Evolutionary conservation across 1,140 invertebrate species (phyloP).

Genomic region (Saxidomus purpurata): DNA sequence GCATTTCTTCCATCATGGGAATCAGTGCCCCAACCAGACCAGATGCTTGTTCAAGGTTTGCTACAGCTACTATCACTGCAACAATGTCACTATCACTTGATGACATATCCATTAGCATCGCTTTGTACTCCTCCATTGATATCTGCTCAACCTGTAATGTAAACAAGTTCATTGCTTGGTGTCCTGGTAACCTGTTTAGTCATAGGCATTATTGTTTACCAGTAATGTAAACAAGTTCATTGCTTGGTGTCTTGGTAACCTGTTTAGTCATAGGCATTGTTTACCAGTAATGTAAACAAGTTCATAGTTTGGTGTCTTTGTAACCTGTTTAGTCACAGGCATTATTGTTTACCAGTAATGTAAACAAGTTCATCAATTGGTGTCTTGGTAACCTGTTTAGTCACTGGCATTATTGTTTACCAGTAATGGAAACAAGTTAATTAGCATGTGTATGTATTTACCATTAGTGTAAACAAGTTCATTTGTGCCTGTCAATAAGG

Average conservation of each 20-base stretch:
- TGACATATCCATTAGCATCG: constrained; percentile 35
- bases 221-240: constrained; percentile 17
- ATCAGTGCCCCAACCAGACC: constrained; percentile 50
- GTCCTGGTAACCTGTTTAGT: neutral
- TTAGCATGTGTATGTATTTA: no score
- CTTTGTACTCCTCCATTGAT: constrained; percentile 39
- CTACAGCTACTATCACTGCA: constrained; percentile 66
- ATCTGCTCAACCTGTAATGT: constrained; percentile 72
- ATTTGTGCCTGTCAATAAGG: no score
- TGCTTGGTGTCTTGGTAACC: neutral
- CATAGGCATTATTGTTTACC: no score
- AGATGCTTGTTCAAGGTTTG: constrained; percentile 67
- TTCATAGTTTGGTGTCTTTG: neutral
- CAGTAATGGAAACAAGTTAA: constrained; percentile 43
- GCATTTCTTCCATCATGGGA: constrained; percentile 73
- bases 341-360: constrained; percentile 76
- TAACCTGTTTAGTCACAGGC: no score
- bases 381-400: neutral
- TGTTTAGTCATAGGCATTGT: no score
- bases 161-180: neutral
- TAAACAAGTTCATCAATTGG: neutral
- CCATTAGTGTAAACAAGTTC: constrained; percentile 59
- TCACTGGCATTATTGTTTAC: no score
- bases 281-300: constrained; percentile 68
- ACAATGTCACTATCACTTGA: constrained; percentile 42